Conservation (phyloP, 2,113 vertebrate genomes). For the Fukomys damarensis region DNA sequence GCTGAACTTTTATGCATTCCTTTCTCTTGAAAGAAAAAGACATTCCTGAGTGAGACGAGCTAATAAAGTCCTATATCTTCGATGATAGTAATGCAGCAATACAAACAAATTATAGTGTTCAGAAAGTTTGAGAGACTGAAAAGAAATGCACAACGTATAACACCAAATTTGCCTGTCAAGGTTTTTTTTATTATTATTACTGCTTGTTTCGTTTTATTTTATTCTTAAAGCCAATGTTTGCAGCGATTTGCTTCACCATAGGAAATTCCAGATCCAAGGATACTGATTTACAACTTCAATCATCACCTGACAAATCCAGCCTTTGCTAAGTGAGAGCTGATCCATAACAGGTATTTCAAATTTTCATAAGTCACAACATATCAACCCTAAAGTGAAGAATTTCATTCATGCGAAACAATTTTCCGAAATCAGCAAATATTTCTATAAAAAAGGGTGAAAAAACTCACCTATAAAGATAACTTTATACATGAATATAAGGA, state of each 20-base stretch:
- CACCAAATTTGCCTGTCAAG: constrained; percentile 90
- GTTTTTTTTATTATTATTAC: constrained; percentile 84
- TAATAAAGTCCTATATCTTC: constrained; percentile 87
- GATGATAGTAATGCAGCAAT: constrained; percentile 85
- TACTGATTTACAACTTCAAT: constrained; percentile 87
- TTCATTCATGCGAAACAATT: constrained; percentile 84
- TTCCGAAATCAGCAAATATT: constrained; percentile 83
- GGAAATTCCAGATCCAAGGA: constrained; percentile 85
- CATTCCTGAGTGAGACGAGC: constrained; percentile 82
- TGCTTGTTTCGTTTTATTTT: constrained; percentile 89
- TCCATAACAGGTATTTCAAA: constrained; percentile 88
- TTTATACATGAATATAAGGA: constrained; percentile 70
- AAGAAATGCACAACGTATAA: constrained; percentile 86
- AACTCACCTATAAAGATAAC: constrained; percentile 40
- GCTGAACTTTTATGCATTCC: constrained; percentile 77
- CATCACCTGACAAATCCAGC: constrained; percentile 84
- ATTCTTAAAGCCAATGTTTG: constrained; percentile 87
- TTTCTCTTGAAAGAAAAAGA: constrained; percentile 79
- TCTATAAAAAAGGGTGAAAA: constrained; percentile 29
- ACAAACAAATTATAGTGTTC: constrained; percentile 90
- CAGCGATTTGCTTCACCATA: constrained; percentile 84
- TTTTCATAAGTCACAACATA: constrained; percentile 89
- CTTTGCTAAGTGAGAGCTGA: constrained; percentile 82
- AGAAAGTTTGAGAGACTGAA: constrained; percentile 88
- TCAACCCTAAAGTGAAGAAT: constrained; percentile 84